Base-by-base conservation (phyloP, 2,113 vertebrate species). In the Notarius lentiginosus region DNA sequence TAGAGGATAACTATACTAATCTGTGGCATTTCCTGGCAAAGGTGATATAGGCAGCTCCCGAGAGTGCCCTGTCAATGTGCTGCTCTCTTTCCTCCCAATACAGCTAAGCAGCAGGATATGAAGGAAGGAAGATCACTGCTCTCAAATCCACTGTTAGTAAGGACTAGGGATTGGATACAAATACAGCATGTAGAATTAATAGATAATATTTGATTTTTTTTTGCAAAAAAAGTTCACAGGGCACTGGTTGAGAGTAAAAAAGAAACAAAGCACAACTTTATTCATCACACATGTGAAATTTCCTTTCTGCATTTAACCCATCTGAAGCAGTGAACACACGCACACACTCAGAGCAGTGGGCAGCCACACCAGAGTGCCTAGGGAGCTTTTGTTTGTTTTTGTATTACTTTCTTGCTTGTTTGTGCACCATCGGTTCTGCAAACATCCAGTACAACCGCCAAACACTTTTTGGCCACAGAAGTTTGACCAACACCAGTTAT, bases 1-100 rank as follows among this genome's bases (percentile, higher is more conserved):
- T 90, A 80, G 77, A 51, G 68, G 58, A 77, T 76, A 90, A 84
- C 66, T 63, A 15, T 53, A 86, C 73, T 90, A 86, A 90, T 90
- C 76, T 53, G 63, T 70, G 82, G 63, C 8, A 65, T 24, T 68
- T 83, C n/a, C 63, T 83, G 65, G 82, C 82, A 68, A 70, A 34
- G 63, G 47, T n/a, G 17, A 68, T 55, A 68, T 34, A 83, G 47
- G 65, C 82, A 17, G 49, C 81, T 68, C 17, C 55, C 80, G 70
- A 60, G 81, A 63, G 81, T 83, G 63, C 49, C 63, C 47, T 68
- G 82, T 51, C 81, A 51, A 51, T 83, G 81, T 82, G 47, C 61
- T 82, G 81, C 61, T 66, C 81, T 65, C 81, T 82, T 66, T 83
- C 61, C 61, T 83, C 60, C 61, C 6, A 66, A 47, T 53, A 17